Percentiles rank a stretch among this genome's conserved stretches.
phyloP scores from a whole-genome alignment of 2,113 vertebrate genomes.

The Strix uralensis region DNA sequence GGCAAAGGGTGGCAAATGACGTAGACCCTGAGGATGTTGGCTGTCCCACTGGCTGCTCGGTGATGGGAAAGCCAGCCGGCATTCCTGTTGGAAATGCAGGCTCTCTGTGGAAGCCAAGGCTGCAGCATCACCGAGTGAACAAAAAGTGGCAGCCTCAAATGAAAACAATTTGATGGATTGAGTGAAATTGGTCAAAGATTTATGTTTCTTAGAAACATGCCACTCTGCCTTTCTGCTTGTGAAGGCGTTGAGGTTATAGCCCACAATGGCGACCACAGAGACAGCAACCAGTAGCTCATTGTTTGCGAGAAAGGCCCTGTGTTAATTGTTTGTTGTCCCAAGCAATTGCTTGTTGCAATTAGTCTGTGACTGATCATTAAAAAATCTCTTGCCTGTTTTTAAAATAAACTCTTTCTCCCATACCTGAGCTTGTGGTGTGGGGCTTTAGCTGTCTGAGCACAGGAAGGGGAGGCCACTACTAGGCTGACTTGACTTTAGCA shows the following conservation, averaged over 20 bases:
- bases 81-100: not conserved
- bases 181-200: not conserved
- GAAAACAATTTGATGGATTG: not conserved
- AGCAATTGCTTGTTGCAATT: not conserved
- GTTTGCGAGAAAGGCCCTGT: accelerated
- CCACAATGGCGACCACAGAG: not conserved
- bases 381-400: not conserved
- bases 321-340: not conserved
- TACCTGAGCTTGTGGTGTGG: not conserved
- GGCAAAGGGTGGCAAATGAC: accelerated
- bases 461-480: not conserved
- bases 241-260: accelerated
- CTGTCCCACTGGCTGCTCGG: accelerated
- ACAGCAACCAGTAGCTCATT: not conserved
- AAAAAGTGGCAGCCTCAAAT: not conserved
- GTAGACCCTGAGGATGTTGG: not conserved
- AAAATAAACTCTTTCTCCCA: not conserved
- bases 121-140: not conserved
- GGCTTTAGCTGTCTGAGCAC: not conserved
- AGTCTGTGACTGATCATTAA: not conserved
- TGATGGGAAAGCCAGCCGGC: not conserved
- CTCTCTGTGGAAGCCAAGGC: not conserved
- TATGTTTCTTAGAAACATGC: not conserved
- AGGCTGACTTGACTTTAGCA: not conserved
- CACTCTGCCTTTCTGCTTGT: not conserved